These are phyloP conservation scores for Pedetes capensis DNA, from an alignment of 2,113 vertebrate genomes.

Conservation along the genomic window DNA sequence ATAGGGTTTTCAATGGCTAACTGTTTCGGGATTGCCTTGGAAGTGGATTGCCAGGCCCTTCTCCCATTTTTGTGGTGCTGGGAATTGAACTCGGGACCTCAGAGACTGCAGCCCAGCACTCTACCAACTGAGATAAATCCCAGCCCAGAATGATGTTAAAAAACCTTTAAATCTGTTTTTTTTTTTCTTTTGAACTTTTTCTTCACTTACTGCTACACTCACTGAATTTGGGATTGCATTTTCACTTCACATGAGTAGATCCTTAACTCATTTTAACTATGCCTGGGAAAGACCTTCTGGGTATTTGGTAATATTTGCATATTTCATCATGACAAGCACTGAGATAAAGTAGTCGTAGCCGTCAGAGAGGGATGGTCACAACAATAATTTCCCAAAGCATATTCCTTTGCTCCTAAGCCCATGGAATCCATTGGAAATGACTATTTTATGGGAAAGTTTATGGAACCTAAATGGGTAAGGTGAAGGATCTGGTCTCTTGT, in stretches of 20 bases:
- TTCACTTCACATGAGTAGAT: background rate
- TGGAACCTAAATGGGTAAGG: background rate
- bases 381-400: background rate
- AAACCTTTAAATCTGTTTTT: background rate
- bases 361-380: background rate
- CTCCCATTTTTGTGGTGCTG: too few relatives aligned
- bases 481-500: background rate
- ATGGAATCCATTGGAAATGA: background rate
- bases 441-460: background rate
- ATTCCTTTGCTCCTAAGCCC: background rate
- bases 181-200: background rate
- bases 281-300: background rate
- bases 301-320: background rate
- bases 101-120: too few relatives aligned
- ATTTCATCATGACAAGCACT: background rate
- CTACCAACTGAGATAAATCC: too few relatives aligned
- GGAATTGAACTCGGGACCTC: too few relatives aligned
- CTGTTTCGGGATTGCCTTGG: too few relatives aligned
- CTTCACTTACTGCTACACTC: background rate
- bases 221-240: background rate
- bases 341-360: background rate
- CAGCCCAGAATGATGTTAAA: background rate
- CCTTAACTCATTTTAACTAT: conserved; percentile 24
- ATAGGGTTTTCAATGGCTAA: too few relatives aligned
- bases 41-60: too few relatives aligned